Base-by-base conservation (phyloP, 2,888 invertebrate genomes). In the Pristionchus exspectatus region DNA sequence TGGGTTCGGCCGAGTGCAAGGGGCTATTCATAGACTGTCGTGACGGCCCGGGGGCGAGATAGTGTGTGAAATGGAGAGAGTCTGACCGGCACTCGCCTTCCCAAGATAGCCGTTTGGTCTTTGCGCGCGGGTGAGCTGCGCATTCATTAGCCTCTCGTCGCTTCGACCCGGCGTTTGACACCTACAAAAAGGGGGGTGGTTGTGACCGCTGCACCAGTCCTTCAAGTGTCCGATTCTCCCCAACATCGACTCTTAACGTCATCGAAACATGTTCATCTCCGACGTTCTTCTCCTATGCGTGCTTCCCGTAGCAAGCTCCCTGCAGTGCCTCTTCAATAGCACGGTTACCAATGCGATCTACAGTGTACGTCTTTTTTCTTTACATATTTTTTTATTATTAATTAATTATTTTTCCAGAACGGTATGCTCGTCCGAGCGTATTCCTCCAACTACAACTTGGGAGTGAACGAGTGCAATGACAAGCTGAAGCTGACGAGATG, bases 401-500 rank as follows among this genome's bases (percentile, higher is more conserved):
- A 38, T 38, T 27, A 14, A 30, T n/a, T 69, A 69, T 2, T 24
- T 69, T 27, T 38, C 38, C 81, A 81, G 81, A 81, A 81, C 54
- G 81, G 81, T 21, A 81, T 50, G 50, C 44, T 81, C 27, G 50
- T 50, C n/a, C 50, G 81, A n/a, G 50, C 81, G 18, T 74, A 74
- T 38, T n/a, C 81, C 24, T 50, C 44, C 81, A 81, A 81, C 27
- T 81, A 81, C 81, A 54, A 81, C 21, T 50, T 81, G 27, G 81
- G 81, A 1, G n/a, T 81, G n/a, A 50, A n/a, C 27, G 81, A 81
- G 18, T 81, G 81, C 81, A 81, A 21, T n/a, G n/a, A 30, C 10
- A 81, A 81, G 50, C 81, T 81, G n/a, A 81, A 81, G 50, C 81
- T 81, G n/a, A 81, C 81, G 10, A 24, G 44, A 81, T 81, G 81